Conservation (phyloP, 1,140 invertebrate species). For the Campoletis sonorensis region DNA sequence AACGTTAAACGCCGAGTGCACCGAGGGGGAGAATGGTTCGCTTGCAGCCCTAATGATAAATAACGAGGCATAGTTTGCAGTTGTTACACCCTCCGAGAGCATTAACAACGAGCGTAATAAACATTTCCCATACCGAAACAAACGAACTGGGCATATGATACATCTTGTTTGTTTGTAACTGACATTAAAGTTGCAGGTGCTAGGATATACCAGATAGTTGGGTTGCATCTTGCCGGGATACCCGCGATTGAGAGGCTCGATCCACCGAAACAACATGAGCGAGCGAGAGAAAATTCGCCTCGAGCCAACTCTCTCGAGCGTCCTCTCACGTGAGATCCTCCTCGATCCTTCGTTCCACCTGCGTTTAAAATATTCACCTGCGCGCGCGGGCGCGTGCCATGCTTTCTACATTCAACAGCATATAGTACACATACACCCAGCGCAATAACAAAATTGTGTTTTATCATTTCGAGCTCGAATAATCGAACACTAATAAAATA, state of each 20-base stretch:
- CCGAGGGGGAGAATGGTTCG: not conserved
- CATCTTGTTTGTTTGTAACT: slow-evolving; percentile 33
- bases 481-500: slow-evolving; percentile 32
- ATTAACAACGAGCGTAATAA: not conserved
- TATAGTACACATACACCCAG: not conserved
- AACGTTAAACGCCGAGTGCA: not conserved
- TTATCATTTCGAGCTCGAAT: not conserved
- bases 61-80: not conserved
- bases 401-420: slow-evolving; percentile 26
- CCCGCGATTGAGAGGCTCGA: slow-evolving; percentile 59
- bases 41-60: not conserved
- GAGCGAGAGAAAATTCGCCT: slow-evolving; percentile 39
- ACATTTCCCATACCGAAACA: slow-evolving; percentile 13
- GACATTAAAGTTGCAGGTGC: slow-evolving; percentile 48
- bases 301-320: slow-evolving; percentile 57
- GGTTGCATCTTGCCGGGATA: slow-evolving; percentile 50
- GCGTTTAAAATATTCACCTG: slow-evolving; percentile 70
- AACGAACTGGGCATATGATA: slow-evolving; percentile 12
- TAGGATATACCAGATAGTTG: slow-evolving; percentile 19
- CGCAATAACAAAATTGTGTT: not conserved
- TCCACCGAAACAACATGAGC: not conserved
- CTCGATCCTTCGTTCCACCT: slow-evolving; percentile 65
- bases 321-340: slow-evolving; percentile 57
- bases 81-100: not conserved
- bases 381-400: slow-evolving; percentile 57